Percentiles rank a stretch among this genome's conserved stretches.
These are phyloP conservation scores for Stenodema calcarata DNA, from an alignment of 2,888 invertebrate genomes.

Conservation along the genomic window DNA sequence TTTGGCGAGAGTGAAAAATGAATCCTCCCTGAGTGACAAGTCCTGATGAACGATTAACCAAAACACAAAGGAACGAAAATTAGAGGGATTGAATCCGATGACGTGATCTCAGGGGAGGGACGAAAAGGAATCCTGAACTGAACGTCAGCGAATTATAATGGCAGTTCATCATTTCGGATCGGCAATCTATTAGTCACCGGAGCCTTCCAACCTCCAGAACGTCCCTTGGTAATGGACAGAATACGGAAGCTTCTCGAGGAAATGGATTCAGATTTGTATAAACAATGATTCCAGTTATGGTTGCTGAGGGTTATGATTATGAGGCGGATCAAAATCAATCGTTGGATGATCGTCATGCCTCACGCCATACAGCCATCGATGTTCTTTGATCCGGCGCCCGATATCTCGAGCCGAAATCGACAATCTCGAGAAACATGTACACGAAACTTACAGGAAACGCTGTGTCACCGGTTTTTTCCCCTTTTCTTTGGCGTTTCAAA, in stretches of 20 bases:
- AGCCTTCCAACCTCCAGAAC: neutral
- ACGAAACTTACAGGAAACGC: slow-evolving; percentile 23
- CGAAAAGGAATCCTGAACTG: neutral
- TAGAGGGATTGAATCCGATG: neutral
- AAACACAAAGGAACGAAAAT: neutral
- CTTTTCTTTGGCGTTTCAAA: neutral
- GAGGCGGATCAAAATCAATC: neutral
- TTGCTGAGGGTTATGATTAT: neutral
- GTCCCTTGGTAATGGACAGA: neutral
- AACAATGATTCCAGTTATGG: neutral
- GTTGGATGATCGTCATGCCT: too few relatives aligned
- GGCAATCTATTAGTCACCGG: neutral
- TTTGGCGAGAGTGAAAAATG: neutral
- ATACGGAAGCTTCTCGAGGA: neutral
- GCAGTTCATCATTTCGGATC: slow-evolving; percentile 2
- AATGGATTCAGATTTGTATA: slow-evolving; percentile 8
- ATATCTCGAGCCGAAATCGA: neutral
- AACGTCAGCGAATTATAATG: neutral
- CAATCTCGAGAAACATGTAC: neutral
- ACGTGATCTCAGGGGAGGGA: neutral
- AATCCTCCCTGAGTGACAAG: neutral
- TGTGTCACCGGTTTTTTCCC: slow-evolving; percentile 20
- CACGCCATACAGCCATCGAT: neutral
- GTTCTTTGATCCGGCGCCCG: neutral
- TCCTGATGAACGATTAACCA: neutral